phyloP scores from a whole-genome alignment of 2,113 vertebrate species.

The Corythoichthys intestinalis region DNA sequence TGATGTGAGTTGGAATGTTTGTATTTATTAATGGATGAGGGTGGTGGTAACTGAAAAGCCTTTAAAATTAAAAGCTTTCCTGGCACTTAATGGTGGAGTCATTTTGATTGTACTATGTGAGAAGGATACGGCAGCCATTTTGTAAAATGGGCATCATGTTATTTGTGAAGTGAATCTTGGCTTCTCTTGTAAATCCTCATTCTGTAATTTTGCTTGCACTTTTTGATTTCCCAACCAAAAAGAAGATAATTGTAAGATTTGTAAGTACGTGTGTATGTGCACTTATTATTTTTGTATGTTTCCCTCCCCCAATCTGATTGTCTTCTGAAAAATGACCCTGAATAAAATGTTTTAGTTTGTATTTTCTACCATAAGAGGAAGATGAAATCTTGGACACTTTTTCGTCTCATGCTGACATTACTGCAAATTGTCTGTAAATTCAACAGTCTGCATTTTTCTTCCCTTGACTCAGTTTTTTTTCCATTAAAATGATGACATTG shows the following conservation, averaged over 20 bases:
- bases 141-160: slow-evolving; percentile 19
- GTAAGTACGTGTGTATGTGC: slow-evolving; percentile 35
- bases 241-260: slow-evolving; percentile 50
- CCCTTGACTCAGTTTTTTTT: slow-evolving; percentile 64
- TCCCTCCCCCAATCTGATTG: slow-evolving; percentile 50
- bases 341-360: slow-evolving; percentile 60
- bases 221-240: slow-evolving; percentile 51
- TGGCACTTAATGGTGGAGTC: slow-evolving; percentile 55
- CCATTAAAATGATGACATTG: slow-evolving; percentile 72
- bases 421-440: slow-evolving; percentile 68
- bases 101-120: slow-evolving; percentile 58
- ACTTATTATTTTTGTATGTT: slow-evolving; percentile 41
- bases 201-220: slow-evolving; percentile 74
- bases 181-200: slow-evolving; percentile 68
- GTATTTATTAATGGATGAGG: slow-evolving; percentile 8
- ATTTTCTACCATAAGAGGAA: slow-evolving; percentile 62
- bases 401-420: slow-evolving; percentile 51
- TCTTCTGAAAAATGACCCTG: slow-evolving; percentile 54
- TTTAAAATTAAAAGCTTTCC: slow-evolving; percentile 22
- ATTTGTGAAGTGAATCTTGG: slow-evolving; percentile 29
- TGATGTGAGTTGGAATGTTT: slow-evolving; percentile 17
- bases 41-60: slow-evolving; percentile 37
- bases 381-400: slow-evolving; percentile 59
- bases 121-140: slow-evolving; percentile 32
- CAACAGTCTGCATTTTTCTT: slow-evolving; percentile 58